Conservation (phyloP, 2,888 invertebrate genomes). For the Barypeithes pellucidus region DNA sequence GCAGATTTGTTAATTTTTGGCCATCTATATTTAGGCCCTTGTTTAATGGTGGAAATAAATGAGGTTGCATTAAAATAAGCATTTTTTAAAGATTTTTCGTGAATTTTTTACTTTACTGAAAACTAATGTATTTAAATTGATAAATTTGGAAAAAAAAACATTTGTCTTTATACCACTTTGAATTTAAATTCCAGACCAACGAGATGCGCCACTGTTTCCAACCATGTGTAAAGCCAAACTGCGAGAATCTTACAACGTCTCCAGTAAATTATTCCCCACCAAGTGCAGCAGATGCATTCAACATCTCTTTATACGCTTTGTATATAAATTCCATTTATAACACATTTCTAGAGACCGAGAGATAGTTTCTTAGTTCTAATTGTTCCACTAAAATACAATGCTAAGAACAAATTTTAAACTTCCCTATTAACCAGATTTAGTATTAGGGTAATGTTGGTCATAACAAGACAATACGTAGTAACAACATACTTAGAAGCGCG, state of each 20-base stretch:
- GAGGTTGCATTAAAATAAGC: too few relatives aligned
- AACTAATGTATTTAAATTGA: too few relatives aligned
- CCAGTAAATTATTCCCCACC: slow-evolving; percentile 45
- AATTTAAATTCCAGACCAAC: too few relatives aligned
- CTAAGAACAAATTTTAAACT: slow-evolving; percentile 47
- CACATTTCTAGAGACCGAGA: slow-evolving; percentile 48
- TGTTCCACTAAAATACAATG: slow-evolving; percentile 50
- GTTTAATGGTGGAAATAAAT: too few relatives aligned
- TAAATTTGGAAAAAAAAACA: too few relatives aligned
- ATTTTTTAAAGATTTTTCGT: too few relatives aligned
- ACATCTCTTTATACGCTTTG: slow-evolving; percentile 45
- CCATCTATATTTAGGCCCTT: too few relatives aligned
- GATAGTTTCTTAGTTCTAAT: slow-evolving; percentile 52
- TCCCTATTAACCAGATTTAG: slow-evolving; percentile 48
- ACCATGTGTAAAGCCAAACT: slow-evolving; percentile 16
- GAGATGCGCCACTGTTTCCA: background rate
- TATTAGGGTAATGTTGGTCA: background rate
- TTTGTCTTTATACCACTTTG: too few relatives aligned
- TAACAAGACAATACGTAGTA: too few relatives aligned
- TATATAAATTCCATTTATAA: slow-evolving; percentile 52
- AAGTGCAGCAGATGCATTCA: slow-evolving; percentile 51
- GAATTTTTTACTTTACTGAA: too few relatives aligned
- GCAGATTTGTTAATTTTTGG: too few relatives aligned
- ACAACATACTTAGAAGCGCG: too few relatives aligned
- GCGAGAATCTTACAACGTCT: slow-evolving; percentile 46